A percentile compares a stretch with the other conserved stretches of the same genome.
Evolutionary conservation across 92 coral and sea anemone species (phyloP).

Genomic region (Epizoanthus illoricatus): DNA sequence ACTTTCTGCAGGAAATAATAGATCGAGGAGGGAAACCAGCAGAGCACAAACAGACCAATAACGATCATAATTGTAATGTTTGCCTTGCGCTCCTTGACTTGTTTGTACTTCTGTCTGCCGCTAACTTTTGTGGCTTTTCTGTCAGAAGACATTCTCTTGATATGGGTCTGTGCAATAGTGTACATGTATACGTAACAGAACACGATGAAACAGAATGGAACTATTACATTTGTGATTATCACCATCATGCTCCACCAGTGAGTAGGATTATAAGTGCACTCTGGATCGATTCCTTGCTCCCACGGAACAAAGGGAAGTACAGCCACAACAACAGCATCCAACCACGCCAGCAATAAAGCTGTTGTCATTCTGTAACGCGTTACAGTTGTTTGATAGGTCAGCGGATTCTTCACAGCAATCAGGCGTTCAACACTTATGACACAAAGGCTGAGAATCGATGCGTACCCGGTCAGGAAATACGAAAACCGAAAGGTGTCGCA

Average conservation of each 20-base stretch:
- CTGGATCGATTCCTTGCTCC: conserved; percentile 46
- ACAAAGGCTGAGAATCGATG: conserved; percentile 86
- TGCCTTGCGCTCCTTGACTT: conserved; percentile 71
- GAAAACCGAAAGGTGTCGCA: conserved; percentile 77
- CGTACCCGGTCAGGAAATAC: conserved; percentile 92
- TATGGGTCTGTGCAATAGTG: conserved; percentile 63
- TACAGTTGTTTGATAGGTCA: conserved; percentile 68
- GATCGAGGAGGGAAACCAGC: conserved; percentile 93
- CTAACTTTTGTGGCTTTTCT: conserved; percentile 4
- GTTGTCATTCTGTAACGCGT: conserved; percentile 63
- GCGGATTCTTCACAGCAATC: conserved; percentile 83
- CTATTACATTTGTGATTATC: conserved; percentile 71
- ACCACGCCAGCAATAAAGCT: conserved; percentile 69
- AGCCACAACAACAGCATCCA: conserved; percentile 75
- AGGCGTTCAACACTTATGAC: conserved; percentile 93
- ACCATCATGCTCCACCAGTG: conserved; percentile 98
- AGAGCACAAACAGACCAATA: conserved; percentile 79
- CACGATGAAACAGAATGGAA: conserved; percentile 85
- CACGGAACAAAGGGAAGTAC: conserved; percentile 85
- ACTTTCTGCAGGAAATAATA: conserved; percentile 83
- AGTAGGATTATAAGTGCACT: conserved; percentile 83
- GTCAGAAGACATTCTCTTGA: conserved; percentile 54
- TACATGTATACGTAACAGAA: conserved; percentile 84
- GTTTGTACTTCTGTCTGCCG: conserved; percentile 49
- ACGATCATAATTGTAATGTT: conserved; percentile 84